Conservation (phyloP, 2,888 invertebrate species). For the Spicauda simplicius region DNA sequence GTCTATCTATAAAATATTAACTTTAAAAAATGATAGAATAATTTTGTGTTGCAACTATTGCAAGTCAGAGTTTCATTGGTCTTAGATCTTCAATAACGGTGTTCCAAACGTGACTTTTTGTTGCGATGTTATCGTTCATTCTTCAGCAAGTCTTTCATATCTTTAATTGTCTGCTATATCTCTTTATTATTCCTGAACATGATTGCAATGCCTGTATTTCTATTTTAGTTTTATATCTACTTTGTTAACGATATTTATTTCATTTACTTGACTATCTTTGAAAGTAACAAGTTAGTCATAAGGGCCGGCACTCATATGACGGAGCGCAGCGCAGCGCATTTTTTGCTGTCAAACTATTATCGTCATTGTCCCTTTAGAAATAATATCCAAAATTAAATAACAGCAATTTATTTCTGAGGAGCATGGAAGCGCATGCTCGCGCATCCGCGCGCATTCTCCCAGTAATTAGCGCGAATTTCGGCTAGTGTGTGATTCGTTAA, state of each 20-base stretch:
- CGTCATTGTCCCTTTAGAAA: too few species aligned
- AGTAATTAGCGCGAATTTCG: too few species aligned
- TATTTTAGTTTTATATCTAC: not conserved
- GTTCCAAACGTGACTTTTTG: slow-evolving; percentile 47
- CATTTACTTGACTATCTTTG: not conserved
- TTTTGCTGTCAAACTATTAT: too few species aligned
- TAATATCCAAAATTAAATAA: too few species aligned
- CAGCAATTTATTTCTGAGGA: too few species aligned
- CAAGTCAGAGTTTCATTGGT: not conserved
- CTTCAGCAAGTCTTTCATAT: slow-evolving; percentile 23
- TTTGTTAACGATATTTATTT: not conserved
- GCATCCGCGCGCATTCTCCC: too few species aligned
- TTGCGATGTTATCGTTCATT: slow-evolving; percentile 45
- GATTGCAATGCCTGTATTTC: not conserved
- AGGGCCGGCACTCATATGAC: too few species aligned
- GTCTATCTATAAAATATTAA: too few species aligned
- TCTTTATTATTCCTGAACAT: not conserved
- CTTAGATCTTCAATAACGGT: slow-evolving; percentile 43
- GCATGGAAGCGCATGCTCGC: too few species aligned
- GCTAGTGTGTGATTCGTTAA: too few species aligned
- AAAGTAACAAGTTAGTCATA: not conserved
- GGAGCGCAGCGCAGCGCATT: too few species aligned
- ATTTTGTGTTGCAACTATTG: not conserved
- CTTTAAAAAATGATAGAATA: too few species aligned
- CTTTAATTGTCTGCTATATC: slow-evolving; percentile 21